phyloP scores from a whole-genome alignment of 2,888 invertebrate genomes.

The Amblyjoppa proteus region DNA sequence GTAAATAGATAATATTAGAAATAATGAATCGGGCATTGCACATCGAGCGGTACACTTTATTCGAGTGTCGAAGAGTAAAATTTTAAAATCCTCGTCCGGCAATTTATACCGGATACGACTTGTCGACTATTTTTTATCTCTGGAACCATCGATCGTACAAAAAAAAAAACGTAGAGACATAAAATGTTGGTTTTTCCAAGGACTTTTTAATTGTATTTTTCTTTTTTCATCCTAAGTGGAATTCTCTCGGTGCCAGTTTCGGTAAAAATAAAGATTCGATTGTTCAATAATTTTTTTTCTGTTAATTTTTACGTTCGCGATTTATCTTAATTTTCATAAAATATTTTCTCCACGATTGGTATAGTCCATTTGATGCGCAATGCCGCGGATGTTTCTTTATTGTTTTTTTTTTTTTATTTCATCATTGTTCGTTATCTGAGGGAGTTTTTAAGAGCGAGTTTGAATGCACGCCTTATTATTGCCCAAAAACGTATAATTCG shows the following conservation, averaged over 20 bases:
- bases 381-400: slow-evolving; percentile 6
- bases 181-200: background rate
- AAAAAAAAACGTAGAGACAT: background rate
- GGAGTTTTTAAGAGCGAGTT: slow-evolving; percentile 16
- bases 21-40: slow-evolving; percentile 6
- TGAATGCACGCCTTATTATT: slow-evolving; percentile 35
- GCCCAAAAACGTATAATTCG: slow-evolving; percentile 36
- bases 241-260: too few relatives aligned
- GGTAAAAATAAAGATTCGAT: too few relatives aligned
- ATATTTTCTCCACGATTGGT: background rate
- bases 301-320: background rate
- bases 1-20: slow-evolving; percentile 35
- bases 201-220: too few relatives aligned
- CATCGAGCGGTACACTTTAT: background rate
- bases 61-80: background rate
- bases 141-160: too few relatives aligned
- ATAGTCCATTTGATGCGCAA: background rate
- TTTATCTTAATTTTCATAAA: background rate
- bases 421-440: background rate
- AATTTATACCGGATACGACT: background rate
- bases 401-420: background rate
- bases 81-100: background rate
- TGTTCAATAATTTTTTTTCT: background rate
- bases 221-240: too few relatives aligned
- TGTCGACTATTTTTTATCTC: background rate